Evolutionary conservation across 2,797 vertebrate genomes (phyloP).

Genomic region (Salarias fasciatus): DNA sequence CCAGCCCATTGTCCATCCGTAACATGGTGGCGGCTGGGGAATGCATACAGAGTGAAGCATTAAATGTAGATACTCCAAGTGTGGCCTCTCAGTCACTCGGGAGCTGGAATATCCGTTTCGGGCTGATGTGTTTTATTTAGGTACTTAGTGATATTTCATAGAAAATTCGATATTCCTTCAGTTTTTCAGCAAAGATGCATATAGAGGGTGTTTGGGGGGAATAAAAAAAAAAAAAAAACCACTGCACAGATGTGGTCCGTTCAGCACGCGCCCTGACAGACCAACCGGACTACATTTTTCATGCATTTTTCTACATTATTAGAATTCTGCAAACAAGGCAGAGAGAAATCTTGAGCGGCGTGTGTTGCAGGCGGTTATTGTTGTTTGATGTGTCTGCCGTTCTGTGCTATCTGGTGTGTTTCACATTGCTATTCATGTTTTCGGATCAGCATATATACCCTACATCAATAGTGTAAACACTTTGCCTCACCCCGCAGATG

Average conservation of each 20-base stretch:
- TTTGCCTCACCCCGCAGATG: constrained; percentile 55
- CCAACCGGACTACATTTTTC: not conserved
- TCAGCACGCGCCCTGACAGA: constrained; percentile 5
- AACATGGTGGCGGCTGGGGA: constrained; percentile 55
- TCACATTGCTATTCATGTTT: constrained; percentile 67
- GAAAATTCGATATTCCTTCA: constrained; percentile 14
- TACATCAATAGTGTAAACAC: constrained; percentile 77
- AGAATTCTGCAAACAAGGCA: constrained; percentile 42
- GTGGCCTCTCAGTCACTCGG: constrained; percentile 22
- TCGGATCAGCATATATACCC: constrained; percentile 68
- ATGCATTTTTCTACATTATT: constrained; percentile 14
- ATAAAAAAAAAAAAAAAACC: not conserved
- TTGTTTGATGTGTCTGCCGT: constrained; percentile 55
- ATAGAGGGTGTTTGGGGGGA: constrained; percentile 9
- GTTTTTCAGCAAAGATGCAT: constrained; percentile 20
- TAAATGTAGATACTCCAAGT: constrained; percentile 64
- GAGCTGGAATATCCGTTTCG: constrained; percentile 22
- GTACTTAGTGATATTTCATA: constrained; percentile 24
- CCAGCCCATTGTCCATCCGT: constrained; percentile 61
- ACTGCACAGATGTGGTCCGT: constrained; percentile 6
- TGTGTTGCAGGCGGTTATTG: constrained; percentile 40
- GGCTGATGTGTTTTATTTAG: constrained; percentile 14
- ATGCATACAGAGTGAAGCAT: constrained; percentile 73
- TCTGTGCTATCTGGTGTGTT: constrained; percentile 40
- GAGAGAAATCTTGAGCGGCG: constrained; percentile 2